Evolutionary conservation across 2,113 vertebrate species (phyloP).

Genomic region (Salminus brasiliensis): DNA sequence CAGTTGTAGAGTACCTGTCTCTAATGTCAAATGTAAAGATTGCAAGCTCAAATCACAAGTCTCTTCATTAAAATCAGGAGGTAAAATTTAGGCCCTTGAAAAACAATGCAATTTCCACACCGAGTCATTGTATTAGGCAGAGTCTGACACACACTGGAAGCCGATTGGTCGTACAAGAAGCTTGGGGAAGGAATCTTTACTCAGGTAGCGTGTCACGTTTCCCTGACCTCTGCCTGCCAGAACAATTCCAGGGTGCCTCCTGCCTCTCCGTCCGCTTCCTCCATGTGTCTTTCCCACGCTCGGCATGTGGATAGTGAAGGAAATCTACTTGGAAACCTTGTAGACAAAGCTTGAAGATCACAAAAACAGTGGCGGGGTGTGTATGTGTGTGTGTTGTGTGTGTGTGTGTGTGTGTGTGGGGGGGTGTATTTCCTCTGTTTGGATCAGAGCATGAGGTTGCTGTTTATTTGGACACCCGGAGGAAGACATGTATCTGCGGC

Average conservation of each 20-base stretch:
- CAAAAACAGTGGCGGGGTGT: constrained; percentile 22
- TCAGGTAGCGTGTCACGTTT: constrained; percentile 78
- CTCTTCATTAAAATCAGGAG: too few species aligned
- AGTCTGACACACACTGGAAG: constrained; percentile 51
- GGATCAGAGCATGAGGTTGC: constrained; percentile 46
- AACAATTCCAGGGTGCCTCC: constrained; percentile 80
- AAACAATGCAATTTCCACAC: constrained; percentile 60
- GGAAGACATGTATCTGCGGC: constrained; percentile 63
- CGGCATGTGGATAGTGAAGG: constrained; percentile 74
- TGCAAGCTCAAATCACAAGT: too few species aligned
- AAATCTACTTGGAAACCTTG: constrained; percentile 73
- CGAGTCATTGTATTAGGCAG: constrained; percentile 62
- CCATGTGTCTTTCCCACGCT: constrained; percentile 80
- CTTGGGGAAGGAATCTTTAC: constrained; percentile 69
- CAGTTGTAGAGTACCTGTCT: too few species aligned
- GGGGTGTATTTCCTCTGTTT: constrained; percentile 74
- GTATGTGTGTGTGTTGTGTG: not conserved
- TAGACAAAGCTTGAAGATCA: constrained; percentile 70
- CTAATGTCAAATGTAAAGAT: too few species aligned
- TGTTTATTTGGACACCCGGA: constrained; percentile 70
- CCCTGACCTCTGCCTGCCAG: constrained; percentile 75
- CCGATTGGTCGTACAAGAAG: constrained; percentile 56
- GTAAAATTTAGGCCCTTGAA: constrained; percentile 50
- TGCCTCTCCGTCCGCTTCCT: constrained; percentile 76
- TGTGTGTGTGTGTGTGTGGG: not conserved